Evolutionary conservation across 1,140 invertebrate species (phyloP).

Genomic region (Dolichoris vasculosae): DNA sequence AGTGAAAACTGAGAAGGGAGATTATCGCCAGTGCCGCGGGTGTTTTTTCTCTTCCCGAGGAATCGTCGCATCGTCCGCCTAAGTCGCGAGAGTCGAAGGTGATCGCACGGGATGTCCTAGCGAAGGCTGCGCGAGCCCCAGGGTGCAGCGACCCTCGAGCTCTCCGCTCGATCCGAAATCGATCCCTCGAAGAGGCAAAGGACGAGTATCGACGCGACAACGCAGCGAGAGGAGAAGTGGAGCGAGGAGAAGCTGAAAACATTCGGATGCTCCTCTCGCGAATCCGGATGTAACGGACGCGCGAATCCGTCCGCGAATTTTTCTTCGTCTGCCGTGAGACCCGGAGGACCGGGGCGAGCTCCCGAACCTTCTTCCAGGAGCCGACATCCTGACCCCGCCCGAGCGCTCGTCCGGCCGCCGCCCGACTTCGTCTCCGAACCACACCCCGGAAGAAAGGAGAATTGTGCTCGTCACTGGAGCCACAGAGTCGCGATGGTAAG

Average conservation of each 20-base stretch:
- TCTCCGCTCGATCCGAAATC: not conserved
- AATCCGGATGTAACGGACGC: too few species aligned
- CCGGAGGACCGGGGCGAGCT: too few species aligned
- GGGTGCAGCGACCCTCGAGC: not conserved
- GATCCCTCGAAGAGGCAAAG: too few species aligned
- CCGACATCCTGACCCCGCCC: constrained; percentile 11
- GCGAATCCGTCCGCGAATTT: too few species aligned
- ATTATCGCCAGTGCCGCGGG: too few species aligned
- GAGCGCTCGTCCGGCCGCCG: not conserved
- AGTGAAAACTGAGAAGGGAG: not conserved
- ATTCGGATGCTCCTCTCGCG: too few species aligned
- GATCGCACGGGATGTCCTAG: not conserved
- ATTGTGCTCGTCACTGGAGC: not conserved
- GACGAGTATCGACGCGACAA: not conserved
- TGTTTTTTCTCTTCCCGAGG: too few species aligned
- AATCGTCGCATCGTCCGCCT: too few species aligned
- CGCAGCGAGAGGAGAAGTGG: not conserved
- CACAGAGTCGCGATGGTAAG: constrained; percentile 14
- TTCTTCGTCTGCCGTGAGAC: too few species aligned
- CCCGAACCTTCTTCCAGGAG: not conserved
- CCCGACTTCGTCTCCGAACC: constrained; percentile 8
- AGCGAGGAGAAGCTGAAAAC: too few species aligned
- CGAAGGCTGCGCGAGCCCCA: not conserved
- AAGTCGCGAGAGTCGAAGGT: not conserved
- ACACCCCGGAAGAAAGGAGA: constrained; percentile 28